phyloP scores from a whole-genome alignment of 2,888 invertebrate species.

The Archaeoteleia sp. region DNA sequence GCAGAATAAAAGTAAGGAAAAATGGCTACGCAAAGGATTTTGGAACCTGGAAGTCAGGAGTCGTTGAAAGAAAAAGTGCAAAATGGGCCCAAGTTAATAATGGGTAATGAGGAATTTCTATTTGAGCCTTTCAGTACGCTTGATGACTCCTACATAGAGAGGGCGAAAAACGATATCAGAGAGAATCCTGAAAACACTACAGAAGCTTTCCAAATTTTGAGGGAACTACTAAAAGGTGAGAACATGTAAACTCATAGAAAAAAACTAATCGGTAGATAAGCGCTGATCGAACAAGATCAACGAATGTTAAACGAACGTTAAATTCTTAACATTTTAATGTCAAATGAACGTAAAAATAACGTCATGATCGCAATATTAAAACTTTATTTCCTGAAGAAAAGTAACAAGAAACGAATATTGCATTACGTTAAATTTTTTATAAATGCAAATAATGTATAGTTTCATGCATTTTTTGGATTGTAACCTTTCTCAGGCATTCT shows the following conservation, averaged over 20 bases:
- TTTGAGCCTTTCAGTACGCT: conserved; percentile 79
- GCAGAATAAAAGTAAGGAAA: not conserved
- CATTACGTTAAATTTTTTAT: too few relatives aligned
- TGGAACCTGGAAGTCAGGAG: conserved; percentile 29
- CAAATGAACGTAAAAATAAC: too few relatives aligned
- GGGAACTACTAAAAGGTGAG: conserved; percentile 74
- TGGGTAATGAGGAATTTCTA: conserved; percentile 78
- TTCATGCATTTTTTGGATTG: conserved; percentile 1
- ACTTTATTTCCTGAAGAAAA: too few relatives aligned
- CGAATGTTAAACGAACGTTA: too few relatives aligned
- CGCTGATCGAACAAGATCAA: too few relatives aligned
- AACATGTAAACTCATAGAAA: not conserved
- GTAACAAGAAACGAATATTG: too few relatives aligned
- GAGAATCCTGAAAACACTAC: conserved; percentile 82
- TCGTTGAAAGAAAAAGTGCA: conserved; percentile 23
- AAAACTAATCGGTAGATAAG: not conserved
- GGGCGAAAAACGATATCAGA: conserved; percentile 82
- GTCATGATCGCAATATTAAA: too few relatives aligned
- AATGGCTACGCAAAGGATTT: conserved; percentile 30
- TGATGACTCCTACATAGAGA: conserved; percentile 78
- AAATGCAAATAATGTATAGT: not conserved
- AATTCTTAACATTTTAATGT: too few relatives aligned
- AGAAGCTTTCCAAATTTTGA: conserved; percentile 78
- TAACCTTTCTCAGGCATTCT: conserved; percentile 8
- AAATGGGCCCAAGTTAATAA: conserved; percentile 67